Evolutionary conservation across 1,140 invertebrate species (phyloP).

Genomic region (Drosophila elegans): DNA sequence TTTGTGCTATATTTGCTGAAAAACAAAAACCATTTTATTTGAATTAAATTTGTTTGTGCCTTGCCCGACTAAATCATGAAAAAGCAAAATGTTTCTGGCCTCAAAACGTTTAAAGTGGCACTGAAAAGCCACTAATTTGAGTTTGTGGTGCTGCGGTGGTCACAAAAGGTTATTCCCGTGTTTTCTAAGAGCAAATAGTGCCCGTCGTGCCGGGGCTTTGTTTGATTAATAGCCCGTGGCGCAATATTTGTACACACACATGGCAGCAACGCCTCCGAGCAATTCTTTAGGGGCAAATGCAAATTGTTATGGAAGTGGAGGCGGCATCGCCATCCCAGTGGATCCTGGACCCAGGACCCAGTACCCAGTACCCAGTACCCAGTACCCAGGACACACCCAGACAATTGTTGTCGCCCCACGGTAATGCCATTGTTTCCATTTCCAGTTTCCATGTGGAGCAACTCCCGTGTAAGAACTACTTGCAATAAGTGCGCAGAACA

Average conservation of each 20-base stretch:
- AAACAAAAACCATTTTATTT: neutral
- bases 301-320: conserved; percentile 35
- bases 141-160: conserved; percentile 24
- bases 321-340: neutral
- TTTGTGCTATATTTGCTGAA: too few relatives aligned
- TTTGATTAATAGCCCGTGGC: conserved; percentile 53
- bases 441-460: conserved; percentile 14
- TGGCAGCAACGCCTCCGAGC: conserved; percentile 18
- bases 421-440: conserved; percentile 26
- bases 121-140: conserved; percentile 28
- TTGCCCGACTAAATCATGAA: neutral
- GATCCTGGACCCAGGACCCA: too few relatives aligned
- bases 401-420: conserved; percentile 21
- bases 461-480: conserved; percentile 36
- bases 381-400: conserved; percentile 8
- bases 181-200: conserved; percentile 41
- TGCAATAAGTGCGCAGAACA: conserved; percentile 46
- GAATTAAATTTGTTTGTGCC: neutral
- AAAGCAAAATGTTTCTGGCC: conserved; percentile 12
- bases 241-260: conserved; percentile 53
- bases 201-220: conserved; percentile 23
- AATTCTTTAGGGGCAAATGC: conserved; percentile 36
- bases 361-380: too few relatives aligned
- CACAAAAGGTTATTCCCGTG: conserved; percentile 41
- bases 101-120: conserved; percentile 7